Conservation (phyloP, 1,140 invertebrate species). For the Platorchestia sp. region DNA sequence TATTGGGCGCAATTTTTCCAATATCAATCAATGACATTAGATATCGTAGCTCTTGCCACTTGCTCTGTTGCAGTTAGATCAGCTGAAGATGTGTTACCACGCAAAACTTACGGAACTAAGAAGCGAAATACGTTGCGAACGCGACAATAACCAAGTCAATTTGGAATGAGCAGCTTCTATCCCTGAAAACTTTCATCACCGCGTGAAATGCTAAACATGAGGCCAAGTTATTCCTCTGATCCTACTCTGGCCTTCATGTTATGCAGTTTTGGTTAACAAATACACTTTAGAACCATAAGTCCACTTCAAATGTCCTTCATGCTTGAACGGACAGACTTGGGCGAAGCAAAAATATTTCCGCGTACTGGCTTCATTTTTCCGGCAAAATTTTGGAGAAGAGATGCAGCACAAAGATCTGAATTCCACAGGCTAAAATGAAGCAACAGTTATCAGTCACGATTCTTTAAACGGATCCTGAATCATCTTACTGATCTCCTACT, state of each 20-base stretch:
- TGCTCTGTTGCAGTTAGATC: too few relatives aligned
- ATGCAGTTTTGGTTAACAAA: not conserved
- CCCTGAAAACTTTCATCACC: not conserved
- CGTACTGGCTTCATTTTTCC: not conserved
- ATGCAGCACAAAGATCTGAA: not conserved
- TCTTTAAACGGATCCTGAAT: too few relatives aligned
- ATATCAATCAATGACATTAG: too few relatives aligned
- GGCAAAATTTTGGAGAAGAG: not conserved
- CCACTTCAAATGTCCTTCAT: not conserved
- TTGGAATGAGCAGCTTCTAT: not conserved
- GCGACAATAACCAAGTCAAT: not conserved
- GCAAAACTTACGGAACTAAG: not conserved
- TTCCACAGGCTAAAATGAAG: too few relatives aligned
- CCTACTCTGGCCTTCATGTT: not conserved
- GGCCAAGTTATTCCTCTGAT: not conserved
- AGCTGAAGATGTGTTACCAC: not conserved
- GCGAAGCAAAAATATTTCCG: not conserved
- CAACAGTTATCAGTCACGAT: too few relatives aligned
- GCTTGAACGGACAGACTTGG: not conserved
- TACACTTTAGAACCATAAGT: not conserved
- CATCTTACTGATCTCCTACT: too few relatives aligned
- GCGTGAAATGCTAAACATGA: not conserved
- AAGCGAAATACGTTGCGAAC: not conserved
- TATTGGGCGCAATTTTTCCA: too few relatives aligned
- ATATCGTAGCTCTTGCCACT: too few relatives aligned